Conservation (phyloP, 2,888 invertebrate species). For the Hypomecis punctinalis region DNA sequence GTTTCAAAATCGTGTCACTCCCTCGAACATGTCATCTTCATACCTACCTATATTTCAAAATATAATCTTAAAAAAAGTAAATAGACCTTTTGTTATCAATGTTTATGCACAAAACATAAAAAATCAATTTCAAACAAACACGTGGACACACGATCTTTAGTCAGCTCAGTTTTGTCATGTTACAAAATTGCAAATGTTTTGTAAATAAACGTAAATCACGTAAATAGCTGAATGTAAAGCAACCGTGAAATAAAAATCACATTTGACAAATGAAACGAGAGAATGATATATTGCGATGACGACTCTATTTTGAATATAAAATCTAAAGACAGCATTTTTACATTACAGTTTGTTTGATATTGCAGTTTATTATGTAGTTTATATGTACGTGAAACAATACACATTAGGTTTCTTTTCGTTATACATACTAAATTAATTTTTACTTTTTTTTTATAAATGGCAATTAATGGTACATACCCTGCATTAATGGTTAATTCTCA, state of each 20-base stretch:
- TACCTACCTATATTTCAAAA: too few relatives aligned
- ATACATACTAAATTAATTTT: too few relatives aligned
- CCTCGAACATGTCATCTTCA: too few relatives aligned
- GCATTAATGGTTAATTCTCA: too few relatives aligned
- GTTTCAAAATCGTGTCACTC: too few relatives aligned
- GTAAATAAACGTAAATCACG: constrained; percentile 10
- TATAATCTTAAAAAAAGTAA: too few relatives aligned
- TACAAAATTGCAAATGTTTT: constrained; percentile 4
- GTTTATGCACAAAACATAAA: too few relatives aligned
- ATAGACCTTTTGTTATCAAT: too few relatives aligned
- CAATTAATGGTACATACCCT: too few relatives aligned
- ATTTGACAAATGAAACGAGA: constrained; percentile 15
- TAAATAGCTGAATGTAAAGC: constrained; percentile 13
- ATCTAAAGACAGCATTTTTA: constrained; percentile 4
- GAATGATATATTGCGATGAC: neutral
- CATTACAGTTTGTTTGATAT: constrained; percentile 6
- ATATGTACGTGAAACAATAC: neutral
- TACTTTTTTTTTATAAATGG: too few relatives aligned
- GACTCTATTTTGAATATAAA: neutral
- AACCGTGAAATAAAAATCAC: constrained; percentile 4
- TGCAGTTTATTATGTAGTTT: constrained; percentile 10
- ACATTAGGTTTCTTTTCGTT: neutral
- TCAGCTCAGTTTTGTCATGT: neutral
- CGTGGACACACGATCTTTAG: neutral
- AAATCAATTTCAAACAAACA: neutral